Base-by-base conservation (phyloP, 2,113 vertebrate species). In the Pao palembangensis region DNA sequence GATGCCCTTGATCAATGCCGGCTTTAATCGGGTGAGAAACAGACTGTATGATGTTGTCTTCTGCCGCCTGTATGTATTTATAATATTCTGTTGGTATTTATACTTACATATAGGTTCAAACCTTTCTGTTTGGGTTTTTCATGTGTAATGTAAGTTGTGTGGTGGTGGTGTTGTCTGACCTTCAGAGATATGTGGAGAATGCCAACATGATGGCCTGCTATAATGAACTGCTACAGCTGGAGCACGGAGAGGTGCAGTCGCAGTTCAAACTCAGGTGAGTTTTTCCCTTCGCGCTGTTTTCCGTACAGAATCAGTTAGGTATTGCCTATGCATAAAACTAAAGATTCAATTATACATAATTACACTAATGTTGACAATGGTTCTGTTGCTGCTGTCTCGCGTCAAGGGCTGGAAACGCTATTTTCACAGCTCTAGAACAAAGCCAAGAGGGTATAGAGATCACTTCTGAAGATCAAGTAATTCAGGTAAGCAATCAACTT, bases 371-470 rank as follows among this genome's bases (percentile, higher is more conserved):
- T 46, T 67, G 57, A 60, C 49, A 68, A 34, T 18, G 10, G 38
- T 47, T 75, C 6, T 66, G 21, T 0, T 70, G 13, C 13, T 67
- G 42, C 72, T 75, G 13, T 78, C 18, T 74, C 13, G 54, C 55
- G 20, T 19, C 42, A 48, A 98, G 97, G 92, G 95, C 96, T 57
- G 95, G 94, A 80, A 96, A 96, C 82, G 93, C 96, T 85, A 88
- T 98, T 86, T 98, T 99, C 85, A 93, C 94, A 70, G 95, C 96
- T 51, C 80, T 99, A 87, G 96, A 99, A 84, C 97, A 94, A 89
- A 97, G 94, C 82, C 96, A 98, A 89, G 97, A 99, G 90, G 96
- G 95, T 85, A 90, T 98, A 81, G 94, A 98, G 88, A 99, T 99
- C 87, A 96, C 93, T 63, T 96, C 92, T 87, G 96, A 98, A 92